phyloP scores from a whole-genome alignment of 2,888 invertebrate species.

The Spodoptera picta region DNA sequence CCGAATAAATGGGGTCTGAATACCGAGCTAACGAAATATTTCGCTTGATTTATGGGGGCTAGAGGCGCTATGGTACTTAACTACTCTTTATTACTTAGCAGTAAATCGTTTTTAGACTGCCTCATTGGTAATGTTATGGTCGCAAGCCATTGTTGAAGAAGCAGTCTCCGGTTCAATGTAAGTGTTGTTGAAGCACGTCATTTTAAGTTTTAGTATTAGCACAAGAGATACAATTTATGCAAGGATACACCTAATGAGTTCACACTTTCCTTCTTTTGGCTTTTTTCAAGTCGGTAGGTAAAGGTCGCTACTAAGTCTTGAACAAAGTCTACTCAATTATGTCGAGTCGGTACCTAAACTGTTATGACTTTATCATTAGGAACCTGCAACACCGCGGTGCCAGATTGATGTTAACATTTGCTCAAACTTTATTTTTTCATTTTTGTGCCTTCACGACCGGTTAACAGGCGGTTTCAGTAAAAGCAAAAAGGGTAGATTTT shows the following conservation, averaged over 20 bases:
- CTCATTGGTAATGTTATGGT: too few species aligned
- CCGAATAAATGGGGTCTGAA: conserved; percentile 25
- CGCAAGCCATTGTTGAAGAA: too few species aligned
- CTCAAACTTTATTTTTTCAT: conserved; percentile 66
- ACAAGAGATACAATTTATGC: too few species aligned
- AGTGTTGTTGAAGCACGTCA: too few species aligned
- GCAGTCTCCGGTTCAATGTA: too few species aligned
- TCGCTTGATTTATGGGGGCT: conserved; percentile 33
- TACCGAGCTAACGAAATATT: conserved; percentile 25
- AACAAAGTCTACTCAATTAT: too few species aligned
- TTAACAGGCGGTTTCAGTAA: conserved; percentile 70
- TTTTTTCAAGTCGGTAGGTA: too few species aligned
- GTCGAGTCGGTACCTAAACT: conserved; percentile 2
- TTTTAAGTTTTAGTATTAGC: too few species aligned
- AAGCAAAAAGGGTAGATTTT: conserved; percentile 71
- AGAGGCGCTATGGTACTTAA: conserved; percentile 6
- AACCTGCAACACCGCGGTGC: conserved; percentile 41
- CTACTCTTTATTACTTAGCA: not conserved
- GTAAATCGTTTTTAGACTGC: not conserved
- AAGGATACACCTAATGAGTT: too few species aligned
- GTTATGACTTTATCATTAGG: conserved; percentile 39
- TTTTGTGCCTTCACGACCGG: conserved; percentile 72
- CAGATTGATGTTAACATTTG: conserved; percentile 64
- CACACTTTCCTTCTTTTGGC: too few species aligned
- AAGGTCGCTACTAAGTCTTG: too few species aligned